These are phyloP conservation scores for Axea sp. DNA, from an alignment of 2,888 invertebrate species.

Conservation along the genomic window DNA sequence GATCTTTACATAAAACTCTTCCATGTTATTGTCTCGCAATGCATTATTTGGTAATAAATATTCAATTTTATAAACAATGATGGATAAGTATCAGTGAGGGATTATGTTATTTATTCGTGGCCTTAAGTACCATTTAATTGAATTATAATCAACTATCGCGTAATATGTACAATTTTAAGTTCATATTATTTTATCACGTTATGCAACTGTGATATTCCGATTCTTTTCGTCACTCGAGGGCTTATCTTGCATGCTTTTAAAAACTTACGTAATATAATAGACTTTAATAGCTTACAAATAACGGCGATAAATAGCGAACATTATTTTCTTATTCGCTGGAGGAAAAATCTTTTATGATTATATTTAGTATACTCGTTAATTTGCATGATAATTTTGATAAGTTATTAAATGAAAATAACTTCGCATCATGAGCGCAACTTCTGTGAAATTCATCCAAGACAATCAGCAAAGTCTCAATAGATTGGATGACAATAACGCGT, in stretches of 20 bases:
- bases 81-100: no score
- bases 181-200: slow-evolving; percentile 13
- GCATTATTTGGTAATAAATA: no score
- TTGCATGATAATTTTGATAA: slow-evolving; percentile 5
- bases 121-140: no score
- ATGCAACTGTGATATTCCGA: slow-evolving; percentile 20
- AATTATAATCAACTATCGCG: slow-evolving; percentile 9
- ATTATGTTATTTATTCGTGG: no score
- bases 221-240: slow-evolving; percentile 1
- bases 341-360: slow-evolving; percentile 3
- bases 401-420: neutral
- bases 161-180: slow-evolving; percentile 14
- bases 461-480: no score
- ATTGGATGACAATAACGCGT: no score
- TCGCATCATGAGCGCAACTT: no score
- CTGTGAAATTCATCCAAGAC: no score
- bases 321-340: slow-evolving; percentile 11
- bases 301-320: slow-evolving; percentile 11
- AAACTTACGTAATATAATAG: slow-evolving; percentile 14
- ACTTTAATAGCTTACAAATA: slow-evolving; percentile 7
- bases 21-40: no score
- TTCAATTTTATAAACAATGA: no score
- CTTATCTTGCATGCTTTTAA: slow-evolving; percentile 7
- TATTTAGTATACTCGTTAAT: slow-evolving; percentile 2
- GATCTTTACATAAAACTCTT: no score